A percentile compares a stretch with the other conserved stretches of the same genome.
Evolutionary conservation across 2,888 invertebrate genomes (phyloP).

Genomic region (Adelphocoris suturalis): DNA sequence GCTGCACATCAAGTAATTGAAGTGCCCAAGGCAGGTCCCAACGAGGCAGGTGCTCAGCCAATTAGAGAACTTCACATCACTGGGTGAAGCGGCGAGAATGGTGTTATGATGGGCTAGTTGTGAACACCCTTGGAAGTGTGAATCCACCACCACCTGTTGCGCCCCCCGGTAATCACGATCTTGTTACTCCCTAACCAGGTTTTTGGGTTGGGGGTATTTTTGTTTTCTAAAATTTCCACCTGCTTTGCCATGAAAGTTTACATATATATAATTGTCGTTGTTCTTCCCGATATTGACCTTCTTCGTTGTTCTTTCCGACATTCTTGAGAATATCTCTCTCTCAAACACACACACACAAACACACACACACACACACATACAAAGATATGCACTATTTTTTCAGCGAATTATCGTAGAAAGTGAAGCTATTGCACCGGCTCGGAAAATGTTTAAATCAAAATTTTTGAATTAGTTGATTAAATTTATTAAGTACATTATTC

Average conservation of each 20-base stretch:
- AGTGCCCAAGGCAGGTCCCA: conserved; percentile 40
- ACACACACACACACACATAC: too few relatives aligned
- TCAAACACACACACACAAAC: too few relatives aligned
- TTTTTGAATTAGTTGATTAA: too few relatives aligned
- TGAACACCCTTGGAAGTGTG: conserved; percentile 57
- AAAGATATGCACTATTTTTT: too few relatives aligned
- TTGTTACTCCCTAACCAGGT: conserved; percentile 48
- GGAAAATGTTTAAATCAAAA: too few relatives aligned
- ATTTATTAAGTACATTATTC: too few relatives aligned
- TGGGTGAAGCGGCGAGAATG: conserved; percentile 12
- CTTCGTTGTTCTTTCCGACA: too few relatives aligned
- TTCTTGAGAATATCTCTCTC: too few relatives aligned
- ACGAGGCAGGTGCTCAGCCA: conserved; percentile 60
- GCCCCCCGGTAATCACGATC: conserved; percentile 62
- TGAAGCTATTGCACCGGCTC: too few relatives aligned
- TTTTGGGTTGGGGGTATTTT: conserved; percentile 7
- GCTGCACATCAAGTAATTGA: not conserved
- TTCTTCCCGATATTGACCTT: too few relatives aligned
- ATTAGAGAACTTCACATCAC: conserved; percentile 50
- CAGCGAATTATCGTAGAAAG: too few relatives aligned
- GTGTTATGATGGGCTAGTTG: conserved; percentile 60
- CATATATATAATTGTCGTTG: not conserved
- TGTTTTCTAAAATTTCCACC: conserved; percentile 30
- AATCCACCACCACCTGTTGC: conserved; percentile 47
- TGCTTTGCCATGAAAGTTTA: conserved; percentile 33